phyloP scores from a whole-genome alignment of 2,888 invertebrate species.

The Pheosia gnoma region DNA sequence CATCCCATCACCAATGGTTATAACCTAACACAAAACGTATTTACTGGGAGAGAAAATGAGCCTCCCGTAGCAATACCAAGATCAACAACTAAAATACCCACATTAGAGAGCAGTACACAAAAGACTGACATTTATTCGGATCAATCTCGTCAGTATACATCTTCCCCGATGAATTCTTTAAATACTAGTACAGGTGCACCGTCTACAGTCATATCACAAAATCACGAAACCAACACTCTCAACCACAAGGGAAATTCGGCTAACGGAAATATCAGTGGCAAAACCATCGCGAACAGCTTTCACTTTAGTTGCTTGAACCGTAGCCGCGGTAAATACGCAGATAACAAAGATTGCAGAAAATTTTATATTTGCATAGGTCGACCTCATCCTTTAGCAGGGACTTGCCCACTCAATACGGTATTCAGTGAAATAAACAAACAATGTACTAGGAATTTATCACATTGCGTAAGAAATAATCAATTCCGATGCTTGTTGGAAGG shows the following conservation, averaged over 20 bases:
- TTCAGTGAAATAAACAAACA: conserved; percentile 73
- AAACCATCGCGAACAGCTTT: conserved; percentile 6
- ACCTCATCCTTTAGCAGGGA: conserved; percentile 53
- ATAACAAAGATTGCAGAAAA: conserved; percentile 74
- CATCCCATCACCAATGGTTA: background rate
- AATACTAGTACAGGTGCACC: background rate
- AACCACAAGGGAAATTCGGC: background rate
- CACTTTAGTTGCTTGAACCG: conserved; percentile 49
- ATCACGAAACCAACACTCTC: background rate
- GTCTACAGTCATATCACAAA: background rate
- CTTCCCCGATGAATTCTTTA: background rate
- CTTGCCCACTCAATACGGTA: conserved; percentile 70
- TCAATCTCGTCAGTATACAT: background rate
- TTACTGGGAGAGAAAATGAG: background rate
- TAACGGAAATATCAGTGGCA: conserved; percentile 6
- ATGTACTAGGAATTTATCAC: conserved; percentile 76
- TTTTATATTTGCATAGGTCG: conserved; percentile 78
- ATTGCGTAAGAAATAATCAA: conserved; percentile 74
- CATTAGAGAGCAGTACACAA: background rate
- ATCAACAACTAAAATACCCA: background rate
- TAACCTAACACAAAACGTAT: background rate
- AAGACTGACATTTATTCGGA: background rate
- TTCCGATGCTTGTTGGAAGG: conserved; percentile 74
- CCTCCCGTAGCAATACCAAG: background rate
- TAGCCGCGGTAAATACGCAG: conserved; percentile 73